These are phyloP conservation scores for Centruroides sculpturatus DNA, from an alignment of 1,140 invertebrate species.

Conservation along the genomic window DNA sequence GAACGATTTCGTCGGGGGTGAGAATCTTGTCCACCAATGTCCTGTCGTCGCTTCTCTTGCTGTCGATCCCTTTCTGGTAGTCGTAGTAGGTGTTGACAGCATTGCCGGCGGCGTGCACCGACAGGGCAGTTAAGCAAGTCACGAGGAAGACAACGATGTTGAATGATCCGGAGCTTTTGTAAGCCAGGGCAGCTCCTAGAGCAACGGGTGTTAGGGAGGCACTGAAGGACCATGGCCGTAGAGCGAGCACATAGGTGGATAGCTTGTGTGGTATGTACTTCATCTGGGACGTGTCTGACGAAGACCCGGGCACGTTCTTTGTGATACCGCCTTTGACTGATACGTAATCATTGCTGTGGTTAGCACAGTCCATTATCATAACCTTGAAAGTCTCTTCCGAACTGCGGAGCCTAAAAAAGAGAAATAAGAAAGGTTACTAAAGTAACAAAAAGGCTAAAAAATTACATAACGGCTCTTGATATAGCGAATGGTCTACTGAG, in stretches of 20 bases:
- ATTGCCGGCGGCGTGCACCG: slow-evolving; percentile 87
- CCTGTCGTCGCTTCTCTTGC: slow-evolving; percentile 73
- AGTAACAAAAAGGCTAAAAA: too few relatives aligned
- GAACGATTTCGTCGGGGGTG: slow-evolving; percentile 60
- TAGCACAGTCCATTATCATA: too few relatives aligned
- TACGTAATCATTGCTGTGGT: too few relatives aligned
- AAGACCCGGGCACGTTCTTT: too few relatives aligned
- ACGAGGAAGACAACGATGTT: slow-evolving; percentile 59
- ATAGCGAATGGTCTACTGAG: too few relatives aligned
- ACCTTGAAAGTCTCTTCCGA: too few relatives aligned
- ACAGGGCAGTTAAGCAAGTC: slow-evolving; percentile 68
- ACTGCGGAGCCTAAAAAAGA: too few relatives aligned
- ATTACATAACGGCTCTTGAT: too few relatives aligned
- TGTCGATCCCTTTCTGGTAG: slow-evolving; percentile 82
- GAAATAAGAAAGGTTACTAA: too few relatives aligned
- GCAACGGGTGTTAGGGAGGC: slow-evolving; percentile 78
- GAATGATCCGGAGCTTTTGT: slow-evolving; percentile 56
- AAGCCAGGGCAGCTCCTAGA: slow-evolving; percentile 69
- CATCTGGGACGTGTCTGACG: neutral
- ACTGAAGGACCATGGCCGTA: slow-evolving; percentile 83
- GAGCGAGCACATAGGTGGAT: slow-evolving; percentile 67
- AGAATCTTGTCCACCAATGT: slow-evolving; percentile 82
- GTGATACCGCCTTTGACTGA: too few relatives aligned
- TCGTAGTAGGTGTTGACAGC: slow-evolving; percentile 95
- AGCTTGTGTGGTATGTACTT: slow-evolving; percentile 24